phyloP scores from a whole-genome alignment of 2,888 invertebrate species.

The Operophtera brumata region DNA sequence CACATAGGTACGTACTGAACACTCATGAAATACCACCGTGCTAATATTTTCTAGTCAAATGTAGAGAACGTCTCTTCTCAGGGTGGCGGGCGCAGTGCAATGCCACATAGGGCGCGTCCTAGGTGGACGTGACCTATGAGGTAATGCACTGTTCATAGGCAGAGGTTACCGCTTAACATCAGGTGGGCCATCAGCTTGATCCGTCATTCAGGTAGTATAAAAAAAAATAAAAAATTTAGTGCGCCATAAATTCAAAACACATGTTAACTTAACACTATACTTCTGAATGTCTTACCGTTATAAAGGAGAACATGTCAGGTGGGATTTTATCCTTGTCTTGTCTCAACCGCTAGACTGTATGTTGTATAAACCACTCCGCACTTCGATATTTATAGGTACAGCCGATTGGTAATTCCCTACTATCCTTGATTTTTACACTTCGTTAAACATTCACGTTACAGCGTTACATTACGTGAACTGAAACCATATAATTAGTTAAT shows the following conservation, averaged over 20 bases:
- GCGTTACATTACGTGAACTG: slow-evolving; percentile 61
- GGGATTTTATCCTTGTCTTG: slow-evolving; percentile 27
- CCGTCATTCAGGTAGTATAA: too few relatives aligned
- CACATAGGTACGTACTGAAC: neutral
- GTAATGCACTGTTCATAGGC: too few relatives aligned
- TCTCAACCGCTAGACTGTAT: slow-evolving; percentile 11
- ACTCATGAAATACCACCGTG: neutral
- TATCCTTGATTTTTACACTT: slow-evolving; percentile 67
- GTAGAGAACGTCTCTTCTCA: neutral
- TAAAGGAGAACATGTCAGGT: slow-evolving; percentile 56
- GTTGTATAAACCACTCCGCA: slow-evolving; percentile 34
- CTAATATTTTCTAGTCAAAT: too few relatives aligned
- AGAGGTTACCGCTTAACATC: too few relatives aligned
- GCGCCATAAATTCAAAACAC: too few relatives aligned
- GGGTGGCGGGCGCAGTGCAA: too few relatives aligned
- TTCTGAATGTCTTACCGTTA: slow-evolving; percentile 39
- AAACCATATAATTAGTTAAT: slow-evolving; percentile 49
- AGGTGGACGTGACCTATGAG: too few relatives aligned
- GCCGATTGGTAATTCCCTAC: slow-evolving; percentile 55
- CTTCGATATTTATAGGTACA: slow-evolving; percentile 58
- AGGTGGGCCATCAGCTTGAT: too few relatives aligned
- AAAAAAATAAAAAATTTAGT: too few relatives aligned
- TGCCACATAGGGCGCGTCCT: too few relatives aligned
- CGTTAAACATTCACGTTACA: slow-evolving; percentile 62
- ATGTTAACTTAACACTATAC: too few relatives aligned